These are phyloP conservation scores for Lophotis ruficrista DNA, from an alignment of 2,113 vertebrate species.

Conservation along the genomic window DNA sequence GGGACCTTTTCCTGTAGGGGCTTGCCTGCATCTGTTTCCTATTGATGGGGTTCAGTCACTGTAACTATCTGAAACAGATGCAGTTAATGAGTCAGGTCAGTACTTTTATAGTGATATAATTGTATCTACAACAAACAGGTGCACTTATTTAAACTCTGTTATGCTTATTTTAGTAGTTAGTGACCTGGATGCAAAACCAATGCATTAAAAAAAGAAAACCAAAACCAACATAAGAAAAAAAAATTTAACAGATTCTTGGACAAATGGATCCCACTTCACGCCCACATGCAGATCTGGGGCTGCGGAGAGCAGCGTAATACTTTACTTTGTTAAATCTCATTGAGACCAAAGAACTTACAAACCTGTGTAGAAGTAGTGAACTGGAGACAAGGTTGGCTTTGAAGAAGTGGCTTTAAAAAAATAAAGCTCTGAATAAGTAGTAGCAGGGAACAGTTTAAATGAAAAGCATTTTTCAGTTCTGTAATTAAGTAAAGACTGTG, in stretches of 20 bases:
- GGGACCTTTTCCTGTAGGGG: not conserved
- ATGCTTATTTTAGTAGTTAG: not conserved
- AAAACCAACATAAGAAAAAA: not conserved
- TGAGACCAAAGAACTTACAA: not conserved
- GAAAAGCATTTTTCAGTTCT: not conserved
- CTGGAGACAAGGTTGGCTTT: not conserved
- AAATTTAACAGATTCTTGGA: not conserved
- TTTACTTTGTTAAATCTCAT: not conserved
- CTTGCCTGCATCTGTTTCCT: conserved; percentile 25
- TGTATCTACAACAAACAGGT: not conserved
- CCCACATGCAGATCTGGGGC: not conserved
- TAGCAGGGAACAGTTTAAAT: not conserved
- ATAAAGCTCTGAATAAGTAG: not conserved
- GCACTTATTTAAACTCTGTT: not conserved
- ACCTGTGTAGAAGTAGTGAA: rapidly evolving
- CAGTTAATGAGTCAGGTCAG: not conserved
- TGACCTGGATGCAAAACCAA: not conserved
- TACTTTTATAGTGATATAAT: not conserved
- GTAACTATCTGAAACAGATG: not conserved
- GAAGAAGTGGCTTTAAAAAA: not conserved
- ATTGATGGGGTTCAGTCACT: not conserved
- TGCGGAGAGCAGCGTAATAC: not conserved
- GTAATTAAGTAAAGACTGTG: not conserved
- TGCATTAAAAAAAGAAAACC: not conserved
- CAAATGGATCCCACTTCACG: not conserved